phyloP scores from a whole-genome alignment of 92 coral and sea anemone species.

The Porites lobata region DNA sequence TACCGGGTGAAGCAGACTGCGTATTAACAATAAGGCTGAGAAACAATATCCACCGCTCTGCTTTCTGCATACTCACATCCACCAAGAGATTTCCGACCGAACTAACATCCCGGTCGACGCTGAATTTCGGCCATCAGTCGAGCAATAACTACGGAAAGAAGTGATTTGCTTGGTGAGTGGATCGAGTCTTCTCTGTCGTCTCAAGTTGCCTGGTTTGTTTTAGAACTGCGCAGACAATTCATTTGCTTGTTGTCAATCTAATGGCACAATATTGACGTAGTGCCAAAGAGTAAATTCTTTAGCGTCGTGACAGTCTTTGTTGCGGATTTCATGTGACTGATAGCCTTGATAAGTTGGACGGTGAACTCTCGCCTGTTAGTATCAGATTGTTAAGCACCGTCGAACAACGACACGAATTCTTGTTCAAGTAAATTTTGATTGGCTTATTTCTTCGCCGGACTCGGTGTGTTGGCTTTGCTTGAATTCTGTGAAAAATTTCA shows the following conservation, averaged over 20 bases:
- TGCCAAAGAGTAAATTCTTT: constrained; percentile 48
- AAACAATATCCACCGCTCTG: constrained; percentile 67
- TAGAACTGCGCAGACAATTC: constrained; percentile 49
- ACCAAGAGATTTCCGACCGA: constrained; percentile 30
- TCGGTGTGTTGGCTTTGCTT: constrained; percentile 85
- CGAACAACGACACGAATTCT: constrained; percentile 37
- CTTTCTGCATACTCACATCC: constrained; percentile 60
- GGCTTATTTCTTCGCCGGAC: constrained; percentile 44
- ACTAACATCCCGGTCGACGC: constrained; percentile 35
- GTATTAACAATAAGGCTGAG: constrained; percentile 49
- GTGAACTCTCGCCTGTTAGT: background rate
- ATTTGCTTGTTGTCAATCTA: constrained; percentile 57
- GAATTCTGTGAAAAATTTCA: constrained; percentile 69
- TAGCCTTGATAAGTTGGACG: constrained; percentile 3
- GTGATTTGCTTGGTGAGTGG: constrained; percentile 27
- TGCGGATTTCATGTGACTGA: background rate
- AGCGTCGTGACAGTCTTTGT: constrained; percentile 38
- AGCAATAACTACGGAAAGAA: constrained; percentile 37
- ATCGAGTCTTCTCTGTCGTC: constrained; percentile 20
- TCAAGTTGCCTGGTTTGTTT: constrained; percentile 58
- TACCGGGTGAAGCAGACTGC: constrained; percentile 76
- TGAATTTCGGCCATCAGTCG: constrained; percentile 30
- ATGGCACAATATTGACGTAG: constrained; percentile 55
- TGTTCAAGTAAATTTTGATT: constrained; percentile 51
- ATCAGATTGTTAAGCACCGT: constrained; percentile 4